A percentile compares a stretch with the other conserved stretches of the same genome.
phyloP scores from a whole-genome alignment of 2,113 vertebrate genomes.

The Oryzias curvinotus region DNA sequence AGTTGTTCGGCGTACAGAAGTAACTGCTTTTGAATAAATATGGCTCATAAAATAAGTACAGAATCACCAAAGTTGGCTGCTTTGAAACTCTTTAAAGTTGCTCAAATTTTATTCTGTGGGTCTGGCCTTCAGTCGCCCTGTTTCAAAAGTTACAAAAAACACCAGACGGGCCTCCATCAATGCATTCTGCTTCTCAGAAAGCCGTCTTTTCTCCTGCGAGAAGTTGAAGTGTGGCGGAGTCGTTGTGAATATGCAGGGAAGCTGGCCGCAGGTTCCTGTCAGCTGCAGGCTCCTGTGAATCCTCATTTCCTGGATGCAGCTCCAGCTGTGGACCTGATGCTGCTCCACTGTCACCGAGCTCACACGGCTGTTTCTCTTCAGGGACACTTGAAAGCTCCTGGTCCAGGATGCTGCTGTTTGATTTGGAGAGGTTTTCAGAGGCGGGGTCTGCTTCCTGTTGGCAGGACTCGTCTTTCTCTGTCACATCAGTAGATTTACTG shows the following conservation, averaged over 20 bases:
- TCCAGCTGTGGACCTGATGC: slow-evolving; percentile 21
- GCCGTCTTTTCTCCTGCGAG: slow-evolving; percentile 77
- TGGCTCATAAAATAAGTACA: too few relatives aligned
- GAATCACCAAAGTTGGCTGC: too few relatives aligned
- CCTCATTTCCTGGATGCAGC: slow-evolving; percentile 5
- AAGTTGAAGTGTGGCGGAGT: slow-evolving; percentile 63
- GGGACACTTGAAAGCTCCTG: slow-evolving; percentile 38
- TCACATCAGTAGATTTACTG: slow-evolving; percentile 40
- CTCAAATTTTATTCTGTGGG: too few relatives aligned
- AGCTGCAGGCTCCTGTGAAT: slow-evolving; percentile 38
- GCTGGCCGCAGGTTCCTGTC: slow-evolving; percentile 44
- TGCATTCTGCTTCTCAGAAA: slow-evolving; percentile 58
- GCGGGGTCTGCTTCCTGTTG: slow-evolving; percentile 34
- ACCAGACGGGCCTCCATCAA: neutral
- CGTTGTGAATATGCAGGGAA: slow-evolving; percentile 67
- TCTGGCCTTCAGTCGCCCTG: too few relatives aligned
- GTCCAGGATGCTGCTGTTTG: slow-evolving; percentile 35
- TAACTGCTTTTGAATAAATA: too few relatives aligned
- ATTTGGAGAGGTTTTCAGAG: slow-evolving; percentile 15
- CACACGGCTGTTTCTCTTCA: slow-evolving; percentile 27
- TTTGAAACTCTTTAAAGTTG: too few relatives aligned
- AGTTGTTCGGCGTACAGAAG: too few relatives aligned
- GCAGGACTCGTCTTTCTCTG: slow-evolving; percentile 19
- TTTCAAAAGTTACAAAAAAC: neutral
- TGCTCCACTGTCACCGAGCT: slow-evolving; percentile 22